phyloP scores from a whole-genome alignment of 2,113 vertebrate species.

The Hydropotes inermis region DNA sequence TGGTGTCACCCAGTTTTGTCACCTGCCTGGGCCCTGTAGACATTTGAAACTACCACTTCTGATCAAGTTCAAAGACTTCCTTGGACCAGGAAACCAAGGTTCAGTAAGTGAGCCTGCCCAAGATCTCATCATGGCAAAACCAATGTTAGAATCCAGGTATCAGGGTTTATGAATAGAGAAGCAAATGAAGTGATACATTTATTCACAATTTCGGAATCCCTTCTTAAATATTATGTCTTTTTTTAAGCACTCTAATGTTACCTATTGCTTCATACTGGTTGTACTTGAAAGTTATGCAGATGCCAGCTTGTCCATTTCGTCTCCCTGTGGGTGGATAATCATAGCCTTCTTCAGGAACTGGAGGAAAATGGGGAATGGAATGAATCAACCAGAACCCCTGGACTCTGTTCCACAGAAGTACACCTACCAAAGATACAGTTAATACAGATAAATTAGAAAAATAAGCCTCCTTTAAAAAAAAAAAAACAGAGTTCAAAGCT shows the following conservation, averaged over 20 bases:
- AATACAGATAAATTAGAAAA: background rate
- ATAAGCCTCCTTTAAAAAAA: background rate
- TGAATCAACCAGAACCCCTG: slow-evolving; percentile 95
- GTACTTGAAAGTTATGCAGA: slow-evolving; percentile 90
- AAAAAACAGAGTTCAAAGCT: slow-evolving; percentile 18
- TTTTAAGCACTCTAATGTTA: slow-evolving; percentile 50
- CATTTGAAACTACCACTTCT: background rate
- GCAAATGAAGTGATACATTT: background rate
- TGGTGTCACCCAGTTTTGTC: background rate
- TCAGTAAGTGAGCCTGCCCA: background rate
- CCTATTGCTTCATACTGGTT: slow-evolving; percentile 87
- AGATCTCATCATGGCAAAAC: background rate
- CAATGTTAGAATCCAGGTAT: background rate
- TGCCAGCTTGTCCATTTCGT: slow-evolving; percentile 85
- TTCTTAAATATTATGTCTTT: background rate
- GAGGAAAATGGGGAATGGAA: slow-evolving; percentile 92
- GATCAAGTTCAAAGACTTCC: background rate
- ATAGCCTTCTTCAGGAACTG: slow-evolving; percentile 86
- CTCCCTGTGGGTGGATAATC: slow-evolving; percentile 87
- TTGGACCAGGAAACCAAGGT: background rate
- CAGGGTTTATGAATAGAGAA: background rate
- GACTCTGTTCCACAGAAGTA: slow-evolving; percentile 86
- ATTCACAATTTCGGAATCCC: background rate
- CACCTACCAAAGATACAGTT: slow-evolving; percentile 80
- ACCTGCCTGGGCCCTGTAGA: background rate